Base-by-base conservation (phyloP, 2,797 vertebrate genomes). In the Crax fasciolata region DNA sequence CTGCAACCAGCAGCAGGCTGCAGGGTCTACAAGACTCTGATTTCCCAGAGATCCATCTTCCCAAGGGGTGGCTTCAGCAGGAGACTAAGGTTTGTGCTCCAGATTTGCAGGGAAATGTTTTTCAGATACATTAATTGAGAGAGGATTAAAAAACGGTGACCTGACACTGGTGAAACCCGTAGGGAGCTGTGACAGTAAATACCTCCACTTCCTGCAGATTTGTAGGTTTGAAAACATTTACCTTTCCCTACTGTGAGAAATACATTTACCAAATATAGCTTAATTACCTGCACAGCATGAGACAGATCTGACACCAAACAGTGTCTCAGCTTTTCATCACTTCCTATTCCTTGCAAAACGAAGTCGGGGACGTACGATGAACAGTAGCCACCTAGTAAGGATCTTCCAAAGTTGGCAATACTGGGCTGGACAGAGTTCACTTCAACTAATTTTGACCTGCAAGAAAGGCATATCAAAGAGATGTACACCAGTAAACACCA, bases 321-420 rank as follows among this genome's bases (percentile, higher is more conserved):
- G 96, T 99, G 99, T 85, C 98, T 98, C 79, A 99, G 98, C 94
- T 98, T 99, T 81, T 99, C 99, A 66, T 99, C 99, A 74, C 97
- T 99, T 77, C 99, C 99, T 95, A 99, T 97, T 93, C 99, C 99
- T 90, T 99, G 99, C 97, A 99, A 98, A 95, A 99, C 99, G 92
- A 99, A 99, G 98, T 99, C 99, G 55, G 99, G 99, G 90, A 99
- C 99, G 0, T 99, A 99, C 80, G 98, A 98, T 30, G 99, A 99
- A 94, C 99, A 99, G 98, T 99, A 99, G 88, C 99, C 99, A 82
- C 99, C 99, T n/a, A 99, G 98, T 81, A 99, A 98, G 39, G 99
- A 99, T 85, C 99, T 98, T 91, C 99, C 99, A 86, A 99, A 99
- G 97, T 99, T 99, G 90, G 99, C 99, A 54, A 99, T 99, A 94